Percentiles rank a stretch among this genome's conserved stretches.
Conservation (phyloP, 2,888 invertebrate species). For the Idaea aversata region DNA sequence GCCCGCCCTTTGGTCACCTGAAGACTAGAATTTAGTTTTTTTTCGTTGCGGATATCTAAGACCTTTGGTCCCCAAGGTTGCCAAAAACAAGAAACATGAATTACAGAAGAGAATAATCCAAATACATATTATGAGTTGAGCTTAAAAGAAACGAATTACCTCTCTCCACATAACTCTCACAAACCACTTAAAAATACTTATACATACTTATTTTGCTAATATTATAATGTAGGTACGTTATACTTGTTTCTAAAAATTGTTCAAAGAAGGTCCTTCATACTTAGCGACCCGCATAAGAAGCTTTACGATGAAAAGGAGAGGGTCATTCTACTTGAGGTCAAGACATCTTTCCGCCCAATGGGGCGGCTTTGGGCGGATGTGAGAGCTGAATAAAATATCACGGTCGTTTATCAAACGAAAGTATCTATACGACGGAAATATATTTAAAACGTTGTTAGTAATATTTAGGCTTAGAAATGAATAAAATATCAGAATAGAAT, state of each 20-base stretch:
- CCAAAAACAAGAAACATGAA: too few species aligned
- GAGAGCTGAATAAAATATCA: constrained; percentile 26
- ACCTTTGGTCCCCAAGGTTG: too few species aligned
- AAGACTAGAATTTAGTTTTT: too few species aligned
- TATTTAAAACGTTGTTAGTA: constrained; percentile 18
- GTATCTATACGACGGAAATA: constrained; percentile 16
- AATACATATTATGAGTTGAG: not conserved
- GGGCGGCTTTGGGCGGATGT: constrained; percentile 33
- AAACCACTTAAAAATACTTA: not conserved
- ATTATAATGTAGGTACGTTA: not conserved
- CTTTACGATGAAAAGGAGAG: constrained; percentile 61
- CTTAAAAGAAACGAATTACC: not conserved
- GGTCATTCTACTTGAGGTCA: constrained; percentile 74
- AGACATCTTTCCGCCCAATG: constrained; percentile 61
- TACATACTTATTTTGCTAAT: constrained; percentile 12
- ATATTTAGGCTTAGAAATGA: constrained; percentile 10
- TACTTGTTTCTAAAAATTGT: not conserved
- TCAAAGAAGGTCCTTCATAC: constrained; percentile 44
- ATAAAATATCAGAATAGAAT: too few species aligned
- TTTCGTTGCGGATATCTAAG: too few species aligned
- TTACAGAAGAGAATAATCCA: too few species aligned
- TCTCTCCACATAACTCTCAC: not conserved
- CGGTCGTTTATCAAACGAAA: constrained; percentile 20
- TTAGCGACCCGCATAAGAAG: constrained; percentile 50
- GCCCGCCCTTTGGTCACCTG: too few species aligned